These are phyloP conservation scores for Heliconius erato DNA, from an alignment of 2,888 invertebrate genomes.

Conservation along the genomic window DNA sequence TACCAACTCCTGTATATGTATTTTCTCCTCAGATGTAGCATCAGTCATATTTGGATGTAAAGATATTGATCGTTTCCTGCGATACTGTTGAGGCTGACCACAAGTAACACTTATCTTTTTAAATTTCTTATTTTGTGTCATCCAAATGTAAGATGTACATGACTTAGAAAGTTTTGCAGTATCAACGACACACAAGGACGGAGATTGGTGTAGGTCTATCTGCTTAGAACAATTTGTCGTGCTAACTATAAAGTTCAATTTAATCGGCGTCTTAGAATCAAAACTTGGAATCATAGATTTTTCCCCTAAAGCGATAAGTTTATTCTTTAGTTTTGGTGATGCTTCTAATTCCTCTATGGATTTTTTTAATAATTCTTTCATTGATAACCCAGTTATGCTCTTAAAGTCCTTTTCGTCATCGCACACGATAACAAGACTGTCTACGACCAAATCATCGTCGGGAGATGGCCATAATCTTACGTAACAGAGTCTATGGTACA, in stretches of 20 bases:
- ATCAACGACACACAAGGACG: conserved; percentile 62
- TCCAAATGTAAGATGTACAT: conserved; percentile 67
- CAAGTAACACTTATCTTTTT: conserved; percentile 60
- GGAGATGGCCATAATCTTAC: conserved; percentile 71
- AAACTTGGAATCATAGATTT: conserved; percentile 69
- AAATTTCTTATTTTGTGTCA: conserved; percentile 63
- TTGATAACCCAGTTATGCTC: conserved; percentile 65
- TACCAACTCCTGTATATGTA: conserved; percentile 65
- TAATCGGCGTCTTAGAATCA: conserved; percentile 63
- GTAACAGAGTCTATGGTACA: conserved; percentile 67
- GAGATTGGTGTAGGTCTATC: conserved; percentile 55
- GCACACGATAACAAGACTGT: conserved; percentile 66
- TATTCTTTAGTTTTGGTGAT: conserved; percentile 60
- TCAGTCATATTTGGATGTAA: conserved; percentile 54
- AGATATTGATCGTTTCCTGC: conserved; percentile 62
- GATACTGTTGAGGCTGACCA: conserved; percentile 45
- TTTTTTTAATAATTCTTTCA: conserved; percentile 59
- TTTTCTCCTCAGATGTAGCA: conserved; percentile 60
- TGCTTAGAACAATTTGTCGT: conserved; percentile 70
- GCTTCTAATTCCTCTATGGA: conserved; percentile 66
- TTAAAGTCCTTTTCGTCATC: conserved; percentile 67
- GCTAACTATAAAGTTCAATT: conserved; percentile 64
- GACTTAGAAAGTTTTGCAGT: conserved; percentile 57
- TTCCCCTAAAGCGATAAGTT: conserved; percentile 68
- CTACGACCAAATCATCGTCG: conserved; percentile 68